Conservation (phyloP, 2,113 vertebrate genomes). For the Sapayoa aenigma region DNA sequence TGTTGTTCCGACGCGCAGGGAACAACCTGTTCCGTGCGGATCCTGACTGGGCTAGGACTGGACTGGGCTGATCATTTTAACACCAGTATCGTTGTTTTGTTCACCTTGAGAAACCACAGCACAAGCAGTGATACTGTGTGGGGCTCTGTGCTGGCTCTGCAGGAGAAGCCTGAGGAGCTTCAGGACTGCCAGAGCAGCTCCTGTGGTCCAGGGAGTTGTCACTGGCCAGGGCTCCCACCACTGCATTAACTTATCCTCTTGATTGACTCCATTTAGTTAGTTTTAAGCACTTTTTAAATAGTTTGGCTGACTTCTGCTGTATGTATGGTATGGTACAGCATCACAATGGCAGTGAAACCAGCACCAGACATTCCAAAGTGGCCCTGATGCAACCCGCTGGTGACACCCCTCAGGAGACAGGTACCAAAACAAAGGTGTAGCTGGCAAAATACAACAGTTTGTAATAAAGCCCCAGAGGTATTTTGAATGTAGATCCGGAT, state of each 20-base stretch:
- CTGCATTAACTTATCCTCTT: rapidly evolving
- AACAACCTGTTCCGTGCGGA: constrained; percentile 26
- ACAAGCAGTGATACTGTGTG: not conserved
- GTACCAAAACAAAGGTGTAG: not conserved
- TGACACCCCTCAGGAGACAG: not conserved
- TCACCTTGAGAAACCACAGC: constrained; percentile 9
- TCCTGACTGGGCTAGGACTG: not conserved
- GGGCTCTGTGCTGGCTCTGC: not conserved
- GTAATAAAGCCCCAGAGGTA: not conserved
- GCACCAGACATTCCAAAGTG: not conserved
- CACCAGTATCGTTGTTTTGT: not conserved
- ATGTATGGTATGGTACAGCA: rapidly evolving
- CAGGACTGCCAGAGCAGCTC: rapidly evolving
- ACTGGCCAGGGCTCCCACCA: not conserved
- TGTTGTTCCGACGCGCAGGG: not conserved
- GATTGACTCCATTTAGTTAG: not conserved
- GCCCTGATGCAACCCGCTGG: not conserved
- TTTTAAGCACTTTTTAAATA: not conserved
- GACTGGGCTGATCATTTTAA: constrained; percentile 19
- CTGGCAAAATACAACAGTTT: not conserved
- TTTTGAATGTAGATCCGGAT: not conserved
- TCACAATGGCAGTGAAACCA: not conserved
- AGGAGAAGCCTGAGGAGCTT: not conserved
- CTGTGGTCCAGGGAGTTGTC: not conserved
- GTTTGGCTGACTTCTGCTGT: not conserved